Evolutionary conservation across 2,113 vertebrate genomes (phyloP), one percentile per base, ranked within the genome.

Genomic region (Alces alces): DNA sequence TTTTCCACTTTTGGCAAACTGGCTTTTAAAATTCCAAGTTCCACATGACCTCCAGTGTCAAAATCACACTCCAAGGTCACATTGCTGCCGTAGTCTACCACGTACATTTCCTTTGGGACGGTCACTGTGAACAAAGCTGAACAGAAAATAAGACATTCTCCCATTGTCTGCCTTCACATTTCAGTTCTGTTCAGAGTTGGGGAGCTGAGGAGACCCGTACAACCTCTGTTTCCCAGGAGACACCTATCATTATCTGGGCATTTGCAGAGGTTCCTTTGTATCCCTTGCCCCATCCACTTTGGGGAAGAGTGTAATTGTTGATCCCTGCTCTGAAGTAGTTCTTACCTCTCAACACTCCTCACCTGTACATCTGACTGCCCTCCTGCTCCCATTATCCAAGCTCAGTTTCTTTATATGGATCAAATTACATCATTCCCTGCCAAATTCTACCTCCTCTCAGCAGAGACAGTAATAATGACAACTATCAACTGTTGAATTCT

Each of bases 11-110:
- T 99, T 92, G 97, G 98, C 92, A 99, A 99, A 79, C 97, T 88
- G 88, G 99, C 98, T 6, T 84, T 98, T 90, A 99, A 70, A n/a
- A 97, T 76, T 8, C 82, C 55, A 17, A 96, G 55, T 55, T 98
- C 93, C 12, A 97, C 19, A 1, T 73, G 91, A 30, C 94, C 28
- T 0, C 98, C 94, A 3, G 98, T 96, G 55, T 98, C 96, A 97
- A 99, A 99, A 39, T 80, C 97, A 97, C 99, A 99, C 92, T 99
- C 99, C 98, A 99, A 98, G 39, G 97, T 98, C 43, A 99, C 97
- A 0, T 99, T 98, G 70, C 84, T 98, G 14, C 98, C 98, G 0
- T 99, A 98, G 50, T 99, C 98, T 4, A 95, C 99, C 12, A 8
- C 3, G 0, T 99, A 99, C 0, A 16, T n/a, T 9, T 97, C 96